Conservation (phyloP, 2,113 vertebrate species). For the Fulica atra region DNA sequence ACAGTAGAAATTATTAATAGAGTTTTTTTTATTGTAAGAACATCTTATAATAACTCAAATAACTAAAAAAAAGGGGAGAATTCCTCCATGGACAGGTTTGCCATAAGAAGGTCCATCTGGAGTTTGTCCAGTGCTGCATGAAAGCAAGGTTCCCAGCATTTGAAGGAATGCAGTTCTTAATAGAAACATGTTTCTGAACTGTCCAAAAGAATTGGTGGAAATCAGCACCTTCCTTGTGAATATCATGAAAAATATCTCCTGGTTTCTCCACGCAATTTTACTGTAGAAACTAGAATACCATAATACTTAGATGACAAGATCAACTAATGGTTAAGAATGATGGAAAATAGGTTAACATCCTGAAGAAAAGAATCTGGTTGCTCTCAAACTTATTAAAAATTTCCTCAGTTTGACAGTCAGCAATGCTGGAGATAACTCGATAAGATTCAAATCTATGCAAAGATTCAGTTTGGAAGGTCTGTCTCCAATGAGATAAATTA, state of each 20-base stretch:
- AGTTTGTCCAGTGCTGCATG: accelerated
- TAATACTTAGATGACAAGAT: background rate
- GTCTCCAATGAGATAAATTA: background rate
- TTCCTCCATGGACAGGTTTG: background rate
- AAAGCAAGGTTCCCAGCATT: background rate
- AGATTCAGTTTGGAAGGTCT: background rate
- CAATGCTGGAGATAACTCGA: background rate
- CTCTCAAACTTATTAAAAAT: background rate
- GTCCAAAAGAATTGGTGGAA: background rate
- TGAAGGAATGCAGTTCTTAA: background rate
- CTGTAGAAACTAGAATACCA: background rate
- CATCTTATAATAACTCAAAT: background rate
- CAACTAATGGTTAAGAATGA: background rate
- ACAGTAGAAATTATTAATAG: background rate
- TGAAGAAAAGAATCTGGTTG: background rate
- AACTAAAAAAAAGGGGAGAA: background rate
- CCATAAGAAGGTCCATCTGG: background rate
- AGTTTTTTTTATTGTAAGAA: background rate
- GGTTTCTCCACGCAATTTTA: background rate
- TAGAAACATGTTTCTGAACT: background rate
- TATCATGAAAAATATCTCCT: background rate
- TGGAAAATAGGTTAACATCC: background rate
- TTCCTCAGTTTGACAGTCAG: background rate
- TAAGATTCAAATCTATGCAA: background rate
- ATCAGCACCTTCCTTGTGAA: background rate